Conservation (phyloP, 2,113 vertebrate species). For the Rafetus swinhoei region DNA sequence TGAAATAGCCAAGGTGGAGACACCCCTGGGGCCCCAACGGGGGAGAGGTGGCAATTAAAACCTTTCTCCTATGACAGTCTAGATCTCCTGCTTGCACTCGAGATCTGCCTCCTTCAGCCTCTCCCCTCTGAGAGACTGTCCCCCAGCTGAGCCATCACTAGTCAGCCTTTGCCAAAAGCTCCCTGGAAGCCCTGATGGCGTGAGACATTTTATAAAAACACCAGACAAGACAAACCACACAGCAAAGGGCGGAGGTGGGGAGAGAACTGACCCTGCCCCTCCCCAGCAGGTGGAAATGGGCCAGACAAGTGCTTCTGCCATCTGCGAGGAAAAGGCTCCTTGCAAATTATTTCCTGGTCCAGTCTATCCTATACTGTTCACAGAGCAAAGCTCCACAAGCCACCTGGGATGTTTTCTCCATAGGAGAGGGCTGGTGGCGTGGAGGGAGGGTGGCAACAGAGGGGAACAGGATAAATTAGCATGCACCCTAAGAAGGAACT, state of each 20-base stretch:
- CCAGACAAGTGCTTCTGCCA: neutral
- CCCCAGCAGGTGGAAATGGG: neutral
- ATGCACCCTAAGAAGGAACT: neutral
- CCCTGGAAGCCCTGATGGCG: neutral
- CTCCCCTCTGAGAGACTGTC: neutral
- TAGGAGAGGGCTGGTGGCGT: neutral
- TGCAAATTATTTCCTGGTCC: neutral
- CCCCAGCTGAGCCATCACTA: neutral
- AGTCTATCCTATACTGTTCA: neutral
- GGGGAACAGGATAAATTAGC: neutral
- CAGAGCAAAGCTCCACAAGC: neutral
- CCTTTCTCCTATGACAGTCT: neutral
- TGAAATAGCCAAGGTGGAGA: neutral
- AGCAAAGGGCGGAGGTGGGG: neutral
- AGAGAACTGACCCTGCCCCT: neutral
- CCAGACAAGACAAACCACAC: neutral
- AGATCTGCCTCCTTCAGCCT: neutral
- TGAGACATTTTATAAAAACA: neutral
- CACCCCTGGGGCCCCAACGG: neutral
- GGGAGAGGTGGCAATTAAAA: too few relatives aligned
- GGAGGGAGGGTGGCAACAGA: neutral
- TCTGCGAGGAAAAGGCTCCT: neutral
- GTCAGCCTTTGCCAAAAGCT: neutral
- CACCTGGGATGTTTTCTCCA: neutral
- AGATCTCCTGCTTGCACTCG: neutral